Evolutionary conservation across 2,797 vertebrate species (phyloP).

Genomic region (Macropus fuliginosus): DNA sequence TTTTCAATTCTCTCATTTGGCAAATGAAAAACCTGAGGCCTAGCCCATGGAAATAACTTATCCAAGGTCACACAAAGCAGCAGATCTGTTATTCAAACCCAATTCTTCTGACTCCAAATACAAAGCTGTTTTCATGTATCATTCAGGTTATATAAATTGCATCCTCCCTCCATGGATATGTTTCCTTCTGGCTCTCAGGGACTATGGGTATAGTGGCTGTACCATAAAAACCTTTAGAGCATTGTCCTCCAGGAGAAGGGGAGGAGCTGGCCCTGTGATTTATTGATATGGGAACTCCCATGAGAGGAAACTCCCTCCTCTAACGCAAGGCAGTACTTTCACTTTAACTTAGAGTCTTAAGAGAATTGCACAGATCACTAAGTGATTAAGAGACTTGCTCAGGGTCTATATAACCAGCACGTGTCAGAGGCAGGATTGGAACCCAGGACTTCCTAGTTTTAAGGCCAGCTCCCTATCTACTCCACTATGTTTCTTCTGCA

Average conservation of each 20-base stretch:
- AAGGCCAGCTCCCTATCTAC: too few relatives aligned
- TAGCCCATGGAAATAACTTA: not conserved
- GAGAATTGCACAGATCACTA: not conserved
- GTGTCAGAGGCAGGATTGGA: too few relatives aligned
- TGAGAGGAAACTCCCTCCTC: not conserved
- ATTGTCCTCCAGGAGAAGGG: not conserved
- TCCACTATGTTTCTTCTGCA: too few relatives aligned
- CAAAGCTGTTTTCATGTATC: not conserved
- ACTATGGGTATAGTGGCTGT: not conserved
- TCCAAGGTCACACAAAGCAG: not conserved
- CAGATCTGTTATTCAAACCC: not conserved
- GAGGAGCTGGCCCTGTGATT: not conserved
- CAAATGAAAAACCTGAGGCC: not conserved
- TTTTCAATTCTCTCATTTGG: not conserved
- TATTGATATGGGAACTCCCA: not conserved
- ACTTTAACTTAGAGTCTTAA: not conserved
- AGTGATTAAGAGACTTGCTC: not conserved
- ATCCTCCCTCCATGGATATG: not conserved
- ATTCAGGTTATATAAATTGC: not conserved
- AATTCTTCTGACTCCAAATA: not conserved
- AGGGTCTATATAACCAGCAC: too few relatives aligned
- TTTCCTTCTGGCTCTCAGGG: not conserved
- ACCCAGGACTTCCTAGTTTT: too few relatives aligned
- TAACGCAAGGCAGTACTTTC: not conserved
- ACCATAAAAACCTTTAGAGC: not conserved